Conservation (phyloP, 2,113 vertebrate genomes). For the Recurvirostra avosetta region DNA sequence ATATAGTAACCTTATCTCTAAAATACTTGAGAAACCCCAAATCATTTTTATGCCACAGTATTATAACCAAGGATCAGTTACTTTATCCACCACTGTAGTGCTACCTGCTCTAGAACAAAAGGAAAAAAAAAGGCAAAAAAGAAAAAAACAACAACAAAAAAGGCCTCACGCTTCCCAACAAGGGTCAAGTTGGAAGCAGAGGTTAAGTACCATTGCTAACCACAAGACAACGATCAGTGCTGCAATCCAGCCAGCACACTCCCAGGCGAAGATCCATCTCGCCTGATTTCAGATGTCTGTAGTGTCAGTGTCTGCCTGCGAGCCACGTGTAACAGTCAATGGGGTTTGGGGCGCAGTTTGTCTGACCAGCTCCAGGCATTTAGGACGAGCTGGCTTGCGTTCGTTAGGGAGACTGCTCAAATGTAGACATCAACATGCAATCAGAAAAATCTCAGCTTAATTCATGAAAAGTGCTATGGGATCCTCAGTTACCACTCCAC, state of each 20-base stretch:
- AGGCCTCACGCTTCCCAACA: not conserved
- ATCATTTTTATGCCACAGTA: not conserved
- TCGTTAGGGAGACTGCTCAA: not conserved
- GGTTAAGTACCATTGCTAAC: constrained; percentile 14
- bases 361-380: not conserved
- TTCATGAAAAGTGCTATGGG: not conserved
- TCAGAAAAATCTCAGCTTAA: not conserved
- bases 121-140: not conserved
- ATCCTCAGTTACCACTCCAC: not conserved
- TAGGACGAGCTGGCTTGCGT: not conserved
- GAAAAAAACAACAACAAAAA: not conserved
- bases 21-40: not conserved
- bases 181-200: not conserved
- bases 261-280: not conserved
- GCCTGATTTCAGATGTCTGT: not conserved
- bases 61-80: not conserved
- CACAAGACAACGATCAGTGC: not conserved
- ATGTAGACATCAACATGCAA: not conserved
- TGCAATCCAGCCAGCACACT: not conserved
- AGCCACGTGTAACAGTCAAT: rapidly evolving
- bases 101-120: not conserved
- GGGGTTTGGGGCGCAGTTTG: not conserved
- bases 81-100: not conserved
- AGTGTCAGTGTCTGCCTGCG: not conserved
- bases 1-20: not conserved